Evolutionary conservation across 1,140 invertebrate species (phyloP), one percentile per base, ranked within the genome.

Genomic region (Zophobas atratus): DNA sequence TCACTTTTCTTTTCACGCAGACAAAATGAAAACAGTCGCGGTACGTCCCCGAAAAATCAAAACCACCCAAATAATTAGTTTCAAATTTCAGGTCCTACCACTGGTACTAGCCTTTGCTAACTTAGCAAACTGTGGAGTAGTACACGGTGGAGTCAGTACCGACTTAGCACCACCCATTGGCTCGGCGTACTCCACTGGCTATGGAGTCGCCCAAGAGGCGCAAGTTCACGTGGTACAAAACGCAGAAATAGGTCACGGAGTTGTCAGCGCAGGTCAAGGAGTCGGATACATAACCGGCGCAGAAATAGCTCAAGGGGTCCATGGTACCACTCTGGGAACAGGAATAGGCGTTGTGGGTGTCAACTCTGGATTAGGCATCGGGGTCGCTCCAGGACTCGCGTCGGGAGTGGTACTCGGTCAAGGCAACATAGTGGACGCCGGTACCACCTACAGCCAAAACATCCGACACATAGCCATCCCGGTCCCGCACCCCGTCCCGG

Each of bases 401-500:
- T 33, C 38, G 57, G 60, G 70, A 34, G 36, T 70, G 8, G 39
- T 43, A 20, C 6, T 60, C 3, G 72, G 72, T 75, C 1, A 20
- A 32, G 49, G 33, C 33, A 43, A 32, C 8, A 51, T 57, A 8
- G 72, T 75, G 1, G 55, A 83, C 35, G 77, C 57, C 20, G 80
- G 81, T 8, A 82, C 77, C 35, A 83, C 82, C 33, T 81, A 79
- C 67, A 79, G 78, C 46, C 81, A 81, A 36, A 75, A 80, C 8
- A 81, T 75, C 38, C 76, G 82, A 80, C 74, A 79, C 49, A 82
- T 86, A 20, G 75, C 78, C 82, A 84, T 89, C 81, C 57, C 86
- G 81, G 70, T 84, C 79, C 88, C 85, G 77, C 79, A 84, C 82
- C 80, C 85, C 3, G 80, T 83, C 33, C 84, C 80, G 32, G 83